Base-by-base conservation (phyloP, 2,888 invertebrate genomes). In the Ochropacha duplaris region DNA sequence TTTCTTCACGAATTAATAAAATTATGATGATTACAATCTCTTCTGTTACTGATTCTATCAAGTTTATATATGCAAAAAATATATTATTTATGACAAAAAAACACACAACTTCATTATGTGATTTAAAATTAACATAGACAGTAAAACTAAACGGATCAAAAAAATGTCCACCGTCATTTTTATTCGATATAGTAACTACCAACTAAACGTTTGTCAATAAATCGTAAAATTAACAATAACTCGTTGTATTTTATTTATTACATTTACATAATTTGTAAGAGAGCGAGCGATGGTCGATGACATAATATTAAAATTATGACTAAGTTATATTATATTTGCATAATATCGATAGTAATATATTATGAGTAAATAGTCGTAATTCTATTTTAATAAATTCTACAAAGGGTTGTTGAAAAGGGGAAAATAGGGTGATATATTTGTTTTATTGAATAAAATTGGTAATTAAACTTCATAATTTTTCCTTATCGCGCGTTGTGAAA, bases 221-320 rank as follows among this genome's bases (percentile, higher is more conserved):
- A 50, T 50, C 50, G 11, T 28, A 9, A 11, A 9, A 26, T 24
- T 16, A 28, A 50, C 50, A 28, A 50, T 50, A 16, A 50, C 2
- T 50, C 11, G 28, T 14, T 8, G 12, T 26, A 50, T 16, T 50
- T 50, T 50, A 50, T 50, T 50, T 50, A 50, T 50, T 28, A 50
- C 28, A 50, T 50, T 28, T 28, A 28, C 28, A 50, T 28, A 26
- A 50, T 50, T 24, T 26, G 3, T 1, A 4, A 9, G 24, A 8
- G 16, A 14, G n/a, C 50, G 50, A 50, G 50, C 50, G 50, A 50
- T 50, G 26, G 16, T 26, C 50, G 28, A 50, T 50, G 28, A 50
- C 50, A 28, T n/a, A 28, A 16, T 50, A 50, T 28, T 50, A 28
- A 24, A 16, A 26, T 26, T 26, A 24, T 28, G 50, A 26, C 24